Evolutionary conservation across 2,888 invertebrate genomes (phyloP).

Genomic region (Archaeoteleia sp.): DNA sequence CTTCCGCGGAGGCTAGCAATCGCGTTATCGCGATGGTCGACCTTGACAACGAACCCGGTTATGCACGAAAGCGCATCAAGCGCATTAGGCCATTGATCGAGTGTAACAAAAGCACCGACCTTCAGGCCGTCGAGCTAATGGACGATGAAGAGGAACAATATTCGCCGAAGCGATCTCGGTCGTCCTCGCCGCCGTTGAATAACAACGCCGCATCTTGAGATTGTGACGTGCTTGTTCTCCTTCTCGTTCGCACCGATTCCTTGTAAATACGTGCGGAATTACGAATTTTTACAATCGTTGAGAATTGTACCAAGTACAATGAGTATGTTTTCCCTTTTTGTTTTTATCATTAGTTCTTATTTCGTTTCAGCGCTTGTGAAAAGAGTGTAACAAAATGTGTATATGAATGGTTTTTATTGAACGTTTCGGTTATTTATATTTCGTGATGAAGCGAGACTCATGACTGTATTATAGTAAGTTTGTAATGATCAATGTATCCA

Average conservation of each 20-base stretch:
- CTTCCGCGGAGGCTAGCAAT: constrained; percentile 3
- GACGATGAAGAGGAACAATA: constrained; percentile 58
- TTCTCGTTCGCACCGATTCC: background rate
- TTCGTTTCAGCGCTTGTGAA: too few relatives aligned
- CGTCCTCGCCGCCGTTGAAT: constrained; percentile 52
- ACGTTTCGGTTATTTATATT: constrained; percentile 61
- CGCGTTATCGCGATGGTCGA: constrained; percentile 50
- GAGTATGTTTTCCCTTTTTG: constrained; percentile 10
- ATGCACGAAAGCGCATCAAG: constrained; percentile 31
- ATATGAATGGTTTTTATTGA: constrained; percentile 19
- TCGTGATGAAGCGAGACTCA: constrained; percentile 65
- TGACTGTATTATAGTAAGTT: constrained; percentile 69
- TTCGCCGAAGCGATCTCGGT: constrained; percentile 55
- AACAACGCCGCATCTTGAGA: constrained; percentile 56
- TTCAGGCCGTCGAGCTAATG: constrained; percentile 50
- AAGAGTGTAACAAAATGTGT: too few relatives aligned
- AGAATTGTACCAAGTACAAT: constrained; percentile 14
- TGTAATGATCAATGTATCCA: constrained; percentile 2
- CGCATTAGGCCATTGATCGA: background rate
- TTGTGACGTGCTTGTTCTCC: background rate
- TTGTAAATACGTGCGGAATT: constrained; percentile 10
- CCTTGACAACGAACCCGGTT: constrained; percentile 62
- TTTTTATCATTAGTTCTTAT: background rate
- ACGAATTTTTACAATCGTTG: background rate
- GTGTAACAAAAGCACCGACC: constrained; percentile 30